Evolutionary conservation across 2,888 invertebrate species (phyloP).

Genomic region (Volucella zonaria): DNA sequence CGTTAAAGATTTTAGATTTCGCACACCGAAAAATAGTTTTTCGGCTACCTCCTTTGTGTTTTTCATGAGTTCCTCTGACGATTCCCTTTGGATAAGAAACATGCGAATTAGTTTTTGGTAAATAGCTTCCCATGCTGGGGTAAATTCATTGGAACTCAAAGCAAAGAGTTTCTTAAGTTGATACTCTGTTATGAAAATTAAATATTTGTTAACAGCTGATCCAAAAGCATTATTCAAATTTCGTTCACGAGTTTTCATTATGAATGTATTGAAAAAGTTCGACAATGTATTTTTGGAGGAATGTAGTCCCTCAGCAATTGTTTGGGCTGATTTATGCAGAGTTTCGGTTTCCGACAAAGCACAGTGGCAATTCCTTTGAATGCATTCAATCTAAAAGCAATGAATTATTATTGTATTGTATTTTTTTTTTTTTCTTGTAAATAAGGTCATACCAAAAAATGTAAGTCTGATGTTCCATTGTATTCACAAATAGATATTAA

Average conservation of each 20-base stretch:
- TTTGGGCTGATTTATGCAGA: conserved; percentile 26
- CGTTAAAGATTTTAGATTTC: conserved; percentile 29
- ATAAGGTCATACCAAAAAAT: conserved; percentile 46
- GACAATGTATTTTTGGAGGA: conserved; percentile 27
- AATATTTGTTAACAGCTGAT: conserved; percentile 35
- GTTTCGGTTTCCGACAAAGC: not conserved
- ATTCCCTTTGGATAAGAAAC: conserved; percentile 55
- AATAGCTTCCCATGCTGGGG: conserved; percentile 1
- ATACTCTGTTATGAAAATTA: conserved; percentile 43
- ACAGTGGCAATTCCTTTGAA: conserved; percentile 41
- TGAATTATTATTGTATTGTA: not conserved
- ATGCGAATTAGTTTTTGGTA: conserved; percentile 44
- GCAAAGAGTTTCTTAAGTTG: conserved; percentile 47
- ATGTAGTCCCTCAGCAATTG: conserved; percentile 43
- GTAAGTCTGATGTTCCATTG: conserved; percentile 32
- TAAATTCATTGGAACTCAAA: conserved; percentile 4
- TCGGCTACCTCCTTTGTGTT: conserved; percentile 42
- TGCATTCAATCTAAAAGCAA: conserved; percentile 46
- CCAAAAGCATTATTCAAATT: conserved; percentile 40
- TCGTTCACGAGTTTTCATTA: conserved; percentile 32
- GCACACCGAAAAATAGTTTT: conserved; percentile 39
- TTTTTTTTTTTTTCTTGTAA: too few relatives aligned
- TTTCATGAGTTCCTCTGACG: conserved; percentile 50
- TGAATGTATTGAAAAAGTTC: conserved; percentile 50
- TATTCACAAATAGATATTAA: conserved; percentile 49